These are phyloP conservation scores for Chaenogobius annularis DNA, from an alignment of 2,113 vertebrate genomes.

Conservation along the genomic window DNA sequence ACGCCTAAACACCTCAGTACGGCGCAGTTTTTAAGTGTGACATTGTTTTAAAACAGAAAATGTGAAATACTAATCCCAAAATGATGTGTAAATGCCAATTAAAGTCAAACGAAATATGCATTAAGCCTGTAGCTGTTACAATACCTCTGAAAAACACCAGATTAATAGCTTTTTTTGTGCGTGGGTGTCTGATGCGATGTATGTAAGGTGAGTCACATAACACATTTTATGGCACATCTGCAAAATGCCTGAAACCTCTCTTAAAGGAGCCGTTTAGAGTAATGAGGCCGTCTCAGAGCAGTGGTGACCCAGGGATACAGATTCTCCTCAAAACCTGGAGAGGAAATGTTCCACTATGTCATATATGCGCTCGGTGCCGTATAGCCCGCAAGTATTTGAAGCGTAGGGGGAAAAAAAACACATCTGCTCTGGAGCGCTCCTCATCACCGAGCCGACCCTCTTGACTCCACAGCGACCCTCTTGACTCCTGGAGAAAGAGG, in stretches of 20 bases:
- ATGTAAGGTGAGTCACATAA: too few relatives aligned
- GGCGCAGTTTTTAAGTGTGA: too few relatives aligned
- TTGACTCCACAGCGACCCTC: too few relatives aligned
- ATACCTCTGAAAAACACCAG: too few relatives aligned
- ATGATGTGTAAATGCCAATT: too few relatives aligned
- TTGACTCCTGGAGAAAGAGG: conserved; percentile 36
- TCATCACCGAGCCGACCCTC: conserved; percentile 58
- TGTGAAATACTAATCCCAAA: too few relatives aligned
- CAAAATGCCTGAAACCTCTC: neutral
- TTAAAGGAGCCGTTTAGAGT: neutral
- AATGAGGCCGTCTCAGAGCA: neutral
- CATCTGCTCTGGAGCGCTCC: conserved; percentile 67
- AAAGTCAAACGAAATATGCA: too few relatives aligned
- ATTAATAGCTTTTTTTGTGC: too few relatives aligned
- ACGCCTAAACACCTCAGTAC: too few relatives aligned
- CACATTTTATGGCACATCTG: neutral
- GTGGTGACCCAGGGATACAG: neutral
- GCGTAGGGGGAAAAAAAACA: conserved; percentile 31
- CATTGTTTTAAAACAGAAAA: too few relatives aligned
- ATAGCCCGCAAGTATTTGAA: conserved; percentile 51
- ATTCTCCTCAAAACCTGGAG: conserved; percentile 25
- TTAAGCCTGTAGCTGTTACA: too few relatives aligned
- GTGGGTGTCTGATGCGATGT: too few relatives aligned
- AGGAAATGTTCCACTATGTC: conserved; percentile 72
- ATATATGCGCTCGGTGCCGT: conserved; percentile 18